phyloP scores from a whole-genome alignment of 2,888 invertebrate genomes.

The Cremastobaeus sp. region DNA sequence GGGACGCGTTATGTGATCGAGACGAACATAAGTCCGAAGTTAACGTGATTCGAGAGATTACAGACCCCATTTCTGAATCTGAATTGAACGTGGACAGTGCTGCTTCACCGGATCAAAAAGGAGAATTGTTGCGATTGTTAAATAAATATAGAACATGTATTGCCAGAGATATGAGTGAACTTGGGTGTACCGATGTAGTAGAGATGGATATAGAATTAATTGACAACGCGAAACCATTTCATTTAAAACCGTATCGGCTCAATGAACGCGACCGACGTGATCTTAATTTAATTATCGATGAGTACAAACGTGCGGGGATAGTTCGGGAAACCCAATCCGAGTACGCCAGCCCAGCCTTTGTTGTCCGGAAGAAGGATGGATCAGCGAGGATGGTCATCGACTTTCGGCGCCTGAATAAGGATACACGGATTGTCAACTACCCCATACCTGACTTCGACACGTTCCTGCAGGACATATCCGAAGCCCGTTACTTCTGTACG shows the following conservation, averaged over 20 bases:
- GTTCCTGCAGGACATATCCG: slow-evolving; percentile 13
- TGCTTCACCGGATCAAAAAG: background rate
- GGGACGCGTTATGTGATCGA: too few species aligned
- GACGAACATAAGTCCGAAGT: too few species aligned
- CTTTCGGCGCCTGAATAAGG: slow-evolving; percentile 26
- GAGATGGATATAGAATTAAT: slow-evolving; percentile 46
- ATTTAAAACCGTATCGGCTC: slow-evolving; percentile 27
- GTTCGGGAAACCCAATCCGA: slow-evolving; percentile 41
- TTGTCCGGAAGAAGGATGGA: slow-evolving; percentile 49
- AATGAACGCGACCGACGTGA: slow-evolving; percentile 38
- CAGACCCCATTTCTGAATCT: slow-evolving; percentile 5
- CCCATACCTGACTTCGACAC: slow-evolving; percentile 48
- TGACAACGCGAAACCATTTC: slow-evolving; percentile 6
- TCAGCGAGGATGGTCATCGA: slow-evolving; percentile 44
- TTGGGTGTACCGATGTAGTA: slow-evolving; percentile 18
- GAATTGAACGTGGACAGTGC: slow-evolving; percentile 8
- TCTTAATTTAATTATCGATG: slow-evolving; percentile 28
- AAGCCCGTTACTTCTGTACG: slow-evolving; percentile 20
- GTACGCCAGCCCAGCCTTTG: slow-evolving; percentile 45
- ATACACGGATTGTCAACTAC: slow-evolving; percentile 13
- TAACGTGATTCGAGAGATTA: too few species aligned
- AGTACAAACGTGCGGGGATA: slow-evolving; percentile 37
- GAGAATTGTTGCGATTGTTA: slow-evolving; percentile 1
- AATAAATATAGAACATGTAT: slow-evolving; percentile 33
- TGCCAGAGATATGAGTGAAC: slow-evolving; percentile 1